Base-by-base conservation (phyloP, 2,113 vertebrate genomes). In the Oenanthe oenanthe region DNA sequence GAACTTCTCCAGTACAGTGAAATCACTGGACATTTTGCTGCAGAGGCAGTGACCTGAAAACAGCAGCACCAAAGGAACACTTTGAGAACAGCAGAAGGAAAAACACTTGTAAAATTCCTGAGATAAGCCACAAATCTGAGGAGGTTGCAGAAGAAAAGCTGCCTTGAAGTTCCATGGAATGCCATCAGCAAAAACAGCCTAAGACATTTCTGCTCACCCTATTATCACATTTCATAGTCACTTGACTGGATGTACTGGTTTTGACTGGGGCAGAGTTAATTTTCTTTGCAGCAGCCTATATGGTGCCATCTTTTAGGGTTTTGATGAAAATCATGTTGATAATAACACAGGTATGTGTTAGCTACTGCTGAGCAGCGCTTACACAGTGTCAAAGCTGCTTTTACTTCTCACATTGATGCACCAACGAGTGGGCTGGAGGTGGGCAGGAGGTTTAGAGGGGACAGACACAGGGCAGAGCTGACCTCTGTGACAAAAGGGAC, bases 61-160 rank as follows among this genome's bases (percentile, higher is more conserved):
- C 62, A 92, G 58, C 18, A 48, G 36, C 48, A 57, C 58, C 38
- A 79, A 50, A 91, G 54, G 74, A 89, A 57, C 5, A 54, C 20
- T 93, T 70, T 36, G 43, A 74, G 63, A 93, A 62, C 28, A 70
- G 51, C 0, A 45, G 67, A 72, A 85, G 51, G 78, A 88, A 94
- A 95, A 96, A 56, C 80, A 93, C 67, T 95, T 86, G 4, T 71
- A 56, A 78, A 86, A 93, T 93, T 92, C 94, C 83, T 61, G 61
- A 96, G 86, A 93, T 89, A 93, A 93, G 61, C 56, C 65, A 86
- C 89, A 95, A 71, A 56, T 71, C 84, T 48, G 65, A 86, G 11
- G 38, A 83, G 34, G 12, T 17, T 2, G 0, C 3, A 2, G n/a
- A 80, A 91, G 48, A 36, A 71, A 94, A 84, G 11, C 68, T 80